Conservation (phyloP, 2,888 invertebrate species). For the Pemphredon lugubris region DNA sequence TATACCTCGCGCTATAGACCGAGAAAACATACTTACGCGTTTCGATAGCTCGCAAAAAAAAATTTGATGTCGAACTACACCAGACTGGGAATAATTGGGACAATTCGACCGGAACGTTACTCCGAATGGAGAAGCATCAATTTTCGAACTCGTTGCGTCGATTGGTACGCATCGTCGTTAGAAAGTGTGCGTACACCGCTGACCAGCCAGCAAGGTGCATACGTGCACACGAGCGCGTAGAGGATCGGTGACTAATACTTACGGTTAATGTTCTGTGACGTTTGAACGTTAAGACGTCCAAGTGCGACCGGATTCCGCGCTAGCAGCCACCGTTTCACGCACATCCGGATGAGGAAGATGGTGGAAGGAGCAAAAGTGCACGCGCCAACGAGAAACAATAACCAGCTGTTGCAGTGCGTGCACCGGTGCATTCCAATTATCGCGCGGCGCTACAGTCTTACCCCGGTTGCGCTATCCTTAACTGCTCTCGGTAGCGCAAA, state of each 20-base stretch:
- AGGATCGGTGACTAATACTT: constrained; percentile 37
- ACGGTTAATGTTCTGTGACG: constrained; percentile 57
- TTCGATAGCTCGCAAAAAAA: no score
- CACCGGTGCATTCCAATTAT: constrained; percentile 56
- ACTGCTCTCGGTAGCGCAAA: constrained; percentile 20
- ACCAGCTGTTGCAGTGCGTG: constrained; percentile 26
- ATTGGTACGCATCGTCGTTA: constrained; percentile 38
- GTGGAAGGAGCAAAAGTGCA: constrained; percentile 39
- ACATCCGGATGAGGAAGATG: constrained; percentile 47
- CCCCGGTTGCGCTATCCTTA: constrained; percentile 32
- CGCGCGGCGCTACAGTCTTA: constrained; percentile 8
- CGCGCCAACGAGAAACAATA: constrained; percentile 40
- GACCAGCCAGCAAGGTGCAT: constrained; percentile 15
- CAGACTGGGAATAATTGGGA: no score
- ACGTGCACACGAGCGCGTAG: neutral
- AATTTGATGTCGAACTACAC: no score
- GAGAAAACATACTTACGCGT: no score
- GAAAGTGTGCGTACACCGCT: constrained; percentile 43
- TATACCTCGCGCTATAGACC: no score
- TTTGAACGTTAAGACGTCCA: constrained; percentile 44
- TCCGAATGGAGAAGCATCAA: no score
- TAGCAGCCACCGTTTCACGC: constrained; percentile 53
- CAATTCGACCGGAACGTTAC: no score
- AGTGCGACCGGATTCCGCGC: constrained; percentile 56
- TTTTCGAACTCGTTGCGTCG: no score